Conservation (phyloP, 2,888 invertebrate genomes). For the Parasteatoda lunata region DNA sequence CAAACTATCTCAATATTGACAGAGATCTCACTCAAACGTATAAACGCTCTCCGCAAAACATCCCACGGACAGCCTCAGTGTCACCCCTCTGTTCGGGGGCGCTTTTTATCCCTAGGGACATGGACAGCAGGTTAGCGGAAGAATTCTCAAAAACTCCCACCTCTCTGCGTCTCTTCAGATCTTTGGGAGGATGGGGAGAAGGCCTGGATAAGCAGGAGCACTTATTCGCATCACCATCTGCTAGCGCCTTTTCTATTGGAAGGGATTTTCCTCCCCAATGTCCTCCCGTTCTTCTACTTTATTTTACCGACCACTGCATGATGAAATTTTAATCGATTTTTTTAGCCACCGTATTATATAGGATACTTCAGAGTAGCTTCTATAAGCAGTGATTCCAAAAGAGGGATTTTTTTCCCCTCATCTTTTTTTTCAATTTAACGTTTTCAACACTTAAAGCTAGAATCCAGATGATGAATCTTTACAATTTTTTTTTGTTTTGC, state of each 20-base stretch:
- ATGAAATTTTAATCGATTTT: constrained; percentile 65
- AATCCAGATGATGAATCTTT: too few species aligned
- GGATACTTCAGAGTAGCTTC: background rate
- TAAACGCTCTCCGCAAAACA: constrained; percentile 58
- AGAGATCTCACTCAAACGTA: constrained; percentile 59
- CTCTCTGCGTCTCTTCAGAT: constrained; percentile 27
- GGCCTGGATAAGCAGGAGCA: constrained; percentile 4
- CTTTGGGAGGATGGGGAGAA: constrained; percentile 41
- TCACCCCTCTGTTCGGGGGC: constrained; percentile 32
- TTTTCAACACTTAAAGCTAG: background rate
- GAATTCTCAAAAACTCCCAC: constrained; percentile 30
- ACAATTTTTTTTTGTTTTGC: too few species aligned
- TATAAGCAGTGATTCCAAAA: background rate
- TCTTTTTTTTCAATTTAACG: background rate
- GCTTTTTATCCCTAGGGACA: constrained; percentile 38
- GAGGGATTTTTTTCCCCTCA: background rate
- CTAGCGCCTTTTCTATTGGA: constrained; percentile 24
- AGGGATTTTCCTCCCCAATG: background rate
- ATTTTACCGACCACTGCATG: constrained; percentile 13
- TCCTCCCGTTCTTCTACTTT: constrained; percentile 1
- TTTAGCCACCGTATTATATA: constrained; percentile 9
- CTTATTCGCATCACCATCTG: constrained; percentile 58
- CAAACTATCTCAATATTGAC: constrained; percentile 51
- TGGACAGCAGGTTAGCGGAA: constrained; percentile 57
- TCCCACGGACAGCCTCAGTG: constrained; percentile 57